Evolutionary conservation across 2,888 invertebrate species (phyloP), one percentile per base, ranked within the genome.

Genomic region (Gastracanthus pulcherrimus): DNA sequence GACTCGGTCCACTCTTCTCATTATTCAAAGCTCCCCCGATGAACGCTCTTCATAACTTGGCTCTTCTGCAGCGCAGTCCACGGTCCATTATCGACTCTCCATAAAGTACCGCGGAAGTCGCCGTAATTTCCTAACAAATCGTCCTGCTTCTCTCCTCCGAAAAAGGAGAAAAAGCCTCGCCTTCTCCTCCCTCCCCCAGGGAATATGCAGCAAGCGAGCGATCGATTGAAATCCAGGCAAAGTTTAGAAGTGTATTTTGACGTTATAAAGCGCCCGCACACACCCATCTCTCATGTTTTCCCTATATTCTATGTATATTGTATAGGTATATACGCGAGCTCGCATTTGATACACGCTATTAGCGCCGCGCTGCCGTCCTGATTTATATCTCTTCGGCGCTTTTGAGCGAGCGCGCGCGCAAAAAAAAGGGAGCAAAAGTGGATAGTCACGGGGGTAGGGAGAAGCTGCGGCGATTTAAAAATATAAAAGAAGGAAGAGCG

Each of bases 181-280:
- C 31, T 23, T 64, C 31, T 31, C 51, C 38, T 55, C n/a, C n/a
- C 67, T 67, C 55, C 55, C 51, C 26, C 9, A 72, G 69, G 67
- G 62, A 48, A n/a, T n/a, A n/a, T n/a, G 16, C n/a, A 9, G 29
- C 36, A 13, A n/a, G 11, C 72, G 3, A 38, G 6, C 58, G 80
- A 29, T 26, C 70, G 80, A 82, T 79, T 76, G 71, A 71, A 60
- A 80, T 62, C 79, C 79, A 13, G n/a, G 72, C 9, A 76, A 80
- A 84, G 85, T 86, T 86, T 84, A 88, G 90, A 90, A 91, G 89
- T 66, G 64, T 90, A 87, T 89, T 90, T 89, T 87, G 89, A 90
- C 88, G 88, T 90, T 71, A n/a, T n/a, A 89, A 90, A 90, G 87
- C 87, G 87, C 84, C 2, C 48, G 13, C 41, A n/a, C n/a, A 45